Evolutionary conservation across 2,888 invertebrate genomes (phyloP).

Genomic region (Trachelus tabidus): DNA sequence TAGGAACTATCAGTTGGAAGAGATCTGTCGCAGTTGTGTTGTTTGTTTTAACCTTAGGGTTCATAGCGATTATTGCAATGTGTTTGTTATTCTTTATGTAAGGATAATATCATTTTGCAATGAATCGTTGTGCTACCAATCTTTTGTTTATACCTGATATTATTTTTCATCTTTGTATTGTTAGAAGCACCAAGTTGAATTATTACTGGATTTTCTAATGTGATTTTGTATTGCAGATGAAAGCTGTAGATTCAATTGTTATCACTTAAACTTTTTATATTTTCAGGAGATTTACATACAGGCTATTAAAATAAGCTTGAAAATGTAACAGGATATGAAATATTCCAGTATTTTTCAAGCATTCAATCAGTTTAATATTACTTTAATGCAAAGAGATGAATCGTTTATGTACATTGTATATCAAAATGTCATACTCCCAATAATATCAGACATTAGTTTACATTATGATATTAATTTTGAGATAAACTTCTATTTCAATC

Average conservation of each 20-base stretch:
- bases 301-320: background rate
- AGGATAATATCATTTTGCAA: background rate
- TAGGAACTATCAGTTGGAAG: background rate
- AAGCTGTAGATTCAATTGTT: background rate
- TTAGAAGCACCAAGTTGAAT: background rate
- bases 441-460: background rate
- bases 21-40: background rate
- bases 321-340: background rate
- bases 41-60: background rate
- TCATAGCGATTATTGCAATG: background rate
- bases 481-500: background rate
- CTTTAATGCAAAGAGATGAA: background rate
- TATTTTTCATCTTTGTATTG: background rate
- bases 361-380: background rate
- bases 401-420: background rate
- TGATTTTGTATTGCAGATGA: background rate
- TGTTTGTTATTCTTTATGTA: background rate
- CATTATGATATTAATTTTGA: conserved; percentile 7
- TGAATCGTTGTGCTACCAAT: background rate
- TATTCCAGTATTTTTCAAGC: background rate
- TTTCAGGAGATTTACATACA: background rate
- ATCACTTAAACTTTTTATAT: background rate
- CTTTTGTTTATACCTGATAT: background rate
- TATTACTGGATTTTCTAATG: background rate
- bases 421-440: background rate